Percentiles rank a stretch among this genome's conserved stretches.
phyloP scores from a whole-genome alignment of 2,797 vertebrate genomes.

The Valencia hispanica region DNA sequence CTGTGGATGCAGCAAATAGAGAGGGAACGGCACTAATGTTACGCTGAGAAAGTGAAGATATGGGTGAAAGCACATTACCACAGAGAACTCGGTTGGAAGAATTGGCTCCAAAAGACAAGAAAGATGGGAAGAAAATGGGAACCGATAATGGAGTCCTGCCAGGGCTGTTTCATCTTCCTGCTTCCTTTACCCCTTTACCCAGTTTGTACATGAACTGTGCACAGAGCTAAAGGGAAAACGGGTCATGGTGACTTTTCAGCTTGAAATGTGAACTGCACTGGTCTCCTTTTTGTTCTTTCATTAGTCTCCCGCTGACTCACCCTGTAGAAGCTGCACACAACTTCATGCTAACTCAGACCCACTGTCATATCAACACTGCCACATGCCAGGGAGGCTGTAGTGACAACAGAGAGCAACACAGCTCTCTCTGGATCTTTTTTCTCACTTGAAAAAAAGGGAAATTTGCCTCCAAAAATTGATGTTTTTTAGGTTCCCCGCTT shows the following conservation, averaged over 20 bases:
- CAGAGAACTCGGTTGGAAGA: slow-evolving; percentile 52
- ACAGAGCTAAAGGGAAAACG: slow-evolving; percentile 19
- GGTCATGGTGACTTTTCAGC: slow-evolving; percentile 31
- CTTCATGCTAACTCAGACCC: slow-evolving; percentile 44
- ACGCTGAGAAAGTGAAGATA: slow-evolving; percentile 44
- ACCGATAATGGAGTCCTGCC: slow-evolving; percentile 59
- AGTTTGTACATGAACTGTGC: slow-evolving; percentile 28
- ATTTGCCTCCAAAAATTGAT: slow-evolving; percentile 12
- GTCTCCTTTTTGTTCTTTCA: slow-evolving; percentile 48
- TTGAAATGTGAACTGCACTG: slow-evolving; percentile 8
- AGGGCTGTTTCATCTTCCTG: slow-evolving; percentile 20
- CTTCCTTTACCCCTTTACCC: slow-evolving; percentile 17
- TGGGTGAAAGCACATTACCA: slow-evolving; percentile 56
- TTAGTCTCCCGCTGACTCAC: slow-evolving; percentile 63
- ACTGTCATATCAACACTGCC: slow-evolving; percentile 48
- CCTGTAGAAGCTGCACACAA: slow-evolving; percentile 34
- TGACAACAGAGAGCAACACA: slow-evolving; percentile 26
- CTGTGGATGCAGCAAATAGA: slow-evolving; percentile 57
- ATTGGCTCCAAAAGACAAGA: slow-evolving; percentile 53
- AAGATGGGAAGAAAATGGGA: slow-evolving; percentile 59
- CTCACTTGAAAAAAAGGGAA: slow-evolving; percentile 7
- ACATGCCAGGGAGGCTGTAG: slow-evolving; percentile 44
- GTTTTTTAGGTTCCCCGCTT: not conserved
- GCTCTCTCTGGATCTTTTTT: slow-evolving; percentile 24
- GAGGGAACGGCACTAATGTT: slow-evolving; percentile 41